Conservation (phyloP, 2,888 invertebrate genomes). For the Maniola hyperantus region DNA sequence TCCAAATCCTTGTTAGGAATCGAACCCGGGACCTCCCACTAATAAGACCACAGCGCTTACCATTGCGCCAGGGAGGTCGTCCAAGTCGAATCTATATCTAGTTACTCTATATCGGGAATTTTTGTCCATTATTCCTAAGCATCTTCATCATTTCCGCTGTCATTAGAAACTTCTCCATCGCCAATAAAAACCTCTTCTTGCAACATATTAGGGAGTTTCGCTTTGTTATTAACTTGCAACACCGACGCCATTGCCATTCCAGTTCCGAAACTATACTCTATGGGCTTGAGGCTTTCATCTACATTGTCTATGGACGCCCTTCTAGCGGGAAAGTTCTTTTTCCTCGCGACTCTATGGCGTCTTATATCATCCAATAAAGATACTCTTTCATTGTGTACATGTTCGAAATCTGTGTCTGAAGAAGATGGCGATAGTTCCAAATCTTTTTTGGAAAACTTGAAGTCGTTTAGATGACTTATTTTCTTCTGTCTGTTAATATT, state of each 20-base stretch:
- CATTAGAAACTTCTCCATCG: constrained; percentile 73
- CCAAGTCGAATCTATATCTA: no score
- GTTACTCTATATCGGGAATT: no score
- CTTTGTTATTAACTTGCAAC: constrained; percentile 59
- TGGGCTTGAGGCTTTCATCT: constrained; percentile 71
- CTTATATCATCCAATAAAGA: constrained; percentile 63
- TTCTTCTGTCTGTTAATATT: constrained; percentile 41
- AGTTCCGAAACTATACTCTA: constrained; percentile 75
- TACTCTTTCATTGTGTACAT: constrained; percentile 49
- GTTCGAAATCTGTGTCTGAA: constrained; percentile 66
- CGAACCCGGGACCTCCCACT: no score
- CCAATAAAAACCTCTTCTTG: constrained; percentile 74
- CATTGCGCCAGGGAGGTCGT: no score
- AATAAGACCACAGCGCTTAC: no score
- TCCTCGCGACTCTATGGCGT: constrained; percentile 59
- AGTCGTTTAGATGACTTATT: constrained; percentile 40
- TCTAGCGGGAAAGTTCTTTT: constrained; percentile 60
- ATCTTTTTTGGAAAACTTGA: constrained; percentile 62
- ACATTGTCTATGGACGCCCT: constrained; percentile 51
- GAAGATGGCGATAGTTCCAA: constrained; percentile 61
- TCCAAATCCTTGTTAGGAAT: no score
- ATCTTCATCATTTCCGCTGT: constrained; percentile 74
- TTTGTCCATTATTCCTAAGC: neutral
- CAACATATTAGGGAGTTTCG: constrained; percentile 53
- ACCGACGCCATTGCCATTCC: constrained; percentile 78